phyloP scores from a whole-genome alignment of 2,888 invertebrate species.

The Tachina fera region DNA sequence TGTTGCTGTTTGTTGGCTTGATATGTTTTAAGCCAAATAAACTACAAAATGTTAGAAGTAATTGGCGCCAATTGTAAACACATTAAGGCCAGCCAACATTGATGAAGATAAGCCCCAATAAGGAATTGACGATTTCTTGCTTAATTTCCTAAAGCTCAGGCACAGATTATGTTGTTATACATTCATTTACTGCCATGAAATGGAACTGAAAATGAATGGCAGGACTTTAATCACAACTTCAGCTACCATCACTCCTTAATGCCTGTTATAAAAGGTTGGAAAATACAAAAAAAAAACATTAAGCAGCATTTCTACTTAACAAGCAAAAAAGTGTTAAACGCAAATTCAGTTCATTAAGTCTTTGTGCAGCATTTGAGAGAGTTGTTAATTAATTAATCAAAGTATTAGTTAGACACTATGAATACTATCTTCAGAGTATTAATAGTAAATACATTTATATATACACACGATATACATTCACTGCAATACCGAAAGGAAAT shows the following conservation, averaged over 20 bases:
- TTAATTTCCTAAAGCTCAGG: slow-evolving; percentile 40
- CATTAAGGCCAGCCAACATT: slow-evolving; percentile 62
- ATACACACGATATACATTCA: not conserved
- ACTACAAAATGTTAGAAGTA: slow-evolving; percentile 64
- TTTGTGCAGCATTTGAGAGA: slow-evolving; percentile 25
- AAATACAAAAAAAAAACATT: slow-evolving; percentile 19
- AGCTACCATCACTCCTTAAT: not conserved
- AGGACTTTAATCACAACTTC: not conserved
- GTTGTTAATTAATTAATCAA: slow-evolving; percentile 57
- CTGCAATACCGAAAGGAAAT: slow-evolving; percentile 17
- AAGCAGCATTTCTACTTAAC: not conserved
- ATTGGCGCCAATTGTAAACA: slow-evolving; percentile 69
- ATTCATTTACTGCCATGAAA: not conserved
- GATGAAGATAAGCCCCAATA: slow-evolving; percentile 63
- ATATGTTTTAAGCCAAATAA: slow-evolving; percentile 50
- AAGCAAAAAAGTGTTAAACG: slow-evolving; percentile 9
- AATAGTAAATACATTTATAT: no score
- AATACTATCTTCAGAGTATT: not conserved
- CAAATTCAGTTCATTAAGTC: slow-evolving; percentile 23
- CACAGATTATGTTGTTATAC: not conserved
- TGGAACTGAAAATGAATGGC: slow-evolving; percentile 20
- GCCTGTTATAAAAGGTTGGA: no score
- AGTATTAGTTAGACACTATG: slow-evolving; percentile 32
- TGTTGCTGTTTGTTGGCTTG: not conserved
- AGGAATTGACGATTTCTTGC: slow-evolving; percentile 62